Conservation (phyloP, 92 coral and sea anemone species). For the Isaurus tuberculatus region DNA sequence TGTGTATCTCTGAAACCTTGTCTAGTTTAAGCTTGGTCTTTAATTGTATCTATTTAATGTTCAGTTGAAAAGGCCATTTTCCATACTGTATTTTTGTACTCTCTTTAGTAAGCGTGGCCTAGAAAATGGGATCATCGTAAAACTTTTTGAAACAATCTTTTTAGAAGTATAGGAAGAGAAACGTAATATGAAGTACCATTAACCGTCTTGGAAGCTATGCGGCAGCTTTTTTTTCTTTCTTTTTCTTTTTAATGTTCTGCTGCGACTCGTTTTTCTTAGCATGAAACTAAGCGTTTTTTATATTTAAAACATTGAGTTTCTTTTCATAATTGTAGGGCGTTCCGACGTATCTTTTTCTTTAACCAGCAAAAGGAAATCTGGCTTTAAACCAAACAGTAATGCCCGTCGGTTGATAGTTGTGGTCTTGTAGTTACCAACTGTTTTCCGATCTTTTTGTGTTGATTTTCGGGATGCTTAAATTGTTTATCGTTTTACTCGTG, state of each 20-base stretch:
- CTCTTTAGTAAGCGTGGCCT: conserved; percentile 16
- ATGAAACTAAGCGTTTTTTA: neutral
- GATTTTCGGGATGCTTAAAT: neutral
- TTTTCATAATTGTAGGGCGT: neutral
- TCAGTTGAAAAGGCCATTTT: conserved; percentile 58
- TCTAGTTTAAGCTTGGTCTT: conserved; percentile 59
- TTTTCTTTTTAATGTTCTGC: too few relatives aligned
- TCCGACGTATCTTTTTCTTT: neutral
- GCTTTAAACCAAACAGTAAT: neutral
- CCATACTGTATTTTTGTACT: conserved; percentile 40
- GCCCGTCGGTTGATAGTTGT: neutral
- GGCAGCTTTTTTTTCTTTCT: too few relatives aligned
- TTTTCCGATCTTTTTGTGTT: neutral
- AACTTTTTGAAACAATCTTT: neutral
- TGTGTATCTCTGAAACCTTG: conserved; percentile 17
- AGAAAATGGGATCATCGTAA: neutral
- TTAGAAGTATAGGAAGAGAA: neutral
- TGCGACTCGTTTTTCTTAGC: neutral
- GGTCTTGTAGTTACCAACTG: neutral
- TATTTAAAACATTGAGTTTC: neutral
- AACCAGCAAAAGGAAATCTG: neutral
- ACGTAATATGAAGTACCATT: neutral
- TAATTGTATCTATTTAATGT: conserved; percentile 65
- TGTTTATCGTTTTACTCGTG: too few relatives aligned
- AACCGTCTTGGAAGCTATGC: neutral